Conservation (phyloP, 2,797 vertebrate genomes). For the Taenioides sp. region DNA sequence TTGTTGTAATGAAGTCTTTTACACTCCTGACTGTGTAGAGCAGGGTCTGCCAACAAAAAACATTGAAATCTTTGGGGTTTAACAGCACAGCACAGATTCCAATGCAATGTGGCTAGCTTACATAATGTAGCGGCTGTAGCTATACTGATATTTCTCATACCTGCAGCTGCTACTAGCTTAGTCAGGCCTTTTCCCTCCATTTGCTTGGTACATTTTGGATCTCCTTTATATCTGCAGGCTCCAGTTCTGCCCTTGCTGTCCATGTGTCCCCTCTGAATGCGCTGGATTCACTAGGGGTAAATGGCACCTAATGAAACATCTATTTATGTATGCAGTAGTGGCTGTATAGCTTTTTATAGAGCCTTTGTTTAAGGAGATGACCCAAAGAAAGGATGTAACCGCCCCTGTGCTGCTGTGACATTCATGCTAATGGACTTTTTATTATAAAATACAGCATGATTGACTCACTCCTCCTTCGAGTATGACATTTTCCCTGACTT, state of each 20-base stretch:
- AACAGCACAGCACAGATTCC: constrained; percentile 11
- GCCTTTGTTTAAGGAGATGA: constrained; percentile 12
- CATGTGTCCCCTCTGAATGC: constrained; percentile 45
- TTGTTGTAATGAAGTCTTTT: constrained; percentile 11
- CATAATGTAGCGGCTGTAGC: constrained; percentile 20
- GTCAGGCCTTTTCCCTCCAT: constrained; percentile 47
- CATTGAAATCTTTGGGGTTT: constrained; percentile 28
- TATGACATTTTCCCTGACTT: constrained; percentile 30
- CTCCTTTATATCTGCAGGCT: constrained; percentile 25
- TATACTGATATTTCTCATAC: constrained; percentile 31
- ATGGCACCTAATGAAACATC: constrained; percentile 46
- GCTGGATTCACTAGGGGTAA: constrained; percentile 53
- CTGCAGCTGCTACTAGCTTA: constrained; percentile 38
- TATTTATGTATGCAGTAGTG: constrained; percentile 44
- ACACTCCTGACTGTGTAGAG: constrained; percentile 5
- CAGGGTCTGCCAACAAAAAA: constrained; percentile 9
- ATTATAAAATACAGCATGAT: constrained; percentile 31
- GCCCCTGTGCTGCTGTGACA: constrained; percentile 12
- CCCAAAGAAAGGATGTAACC: constrained; percentile 13
- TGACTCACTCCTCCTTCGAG: constrained; percentile 23
- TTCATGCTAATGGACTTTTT: constrained; percentile 18
- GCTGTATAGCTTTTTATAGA: constrained; percentile 22
- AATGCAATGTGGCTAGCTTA: constrained; percentile 20
- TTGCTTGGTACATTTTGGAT: constrained; percentile 49
- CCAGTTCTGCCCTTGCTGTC: constrained; percentile 52